Base-by-base conservation (phyloP, 2,888 invertebrate genomes). In the Tiliacea citrago region DNA sequence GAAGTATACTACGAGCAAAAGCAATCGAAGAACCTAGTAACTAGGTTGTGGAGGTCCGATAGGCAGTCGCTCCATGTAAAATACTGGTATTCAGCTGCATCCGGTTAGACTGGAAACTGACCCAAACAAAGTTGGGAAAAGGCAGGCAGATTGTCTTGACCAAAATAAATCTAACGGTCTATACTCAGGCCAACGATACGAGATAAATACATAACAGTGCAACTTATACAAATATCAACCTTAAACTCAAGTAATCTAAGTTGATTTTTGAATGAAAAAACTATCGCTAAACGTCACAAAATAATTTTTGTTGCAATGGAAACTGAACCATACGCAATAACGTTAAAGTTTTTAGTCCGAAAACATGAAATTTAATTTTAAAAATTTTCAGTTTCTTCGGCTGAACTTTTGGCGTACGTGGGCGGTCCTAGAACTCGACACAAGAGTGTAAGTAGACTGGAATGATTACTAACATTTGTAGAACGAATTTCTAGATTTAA, bases 111-210 rank as follows among this genome's bases (percentile, higher is more conserved):
- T 63, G 21, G 8, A 63, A 29, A 29, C 8, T 1, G 29, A 47
- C 8, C 18, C 24, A 62, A 2, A 10, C 24, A n/a, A 7, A 10
- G 18, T 45, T 6, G 18, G 16, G 2, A 29, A 29, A 18, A 10
- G 6, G 2, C 18, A 18, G 18, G 6, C 29, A 57, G 42, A 13
- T 16, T n/a, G 8, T 9, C 10, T 63, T 39, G n/a, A 58, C 10
- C 35, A 53, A 58, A 42, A 53, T 2, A 21, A 74, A 65, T 67
- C 12, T 47, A 75, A 67, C 75, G 67, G 67, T 75, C 6, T 3
- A 16, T 47, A 35, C 35, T 35, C 35, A 35, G 5, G 35, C 35
- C 35, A 35, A 35, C 35, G 35, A 35, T 35, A 35, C 35, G 5
- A 35, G 35, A 35, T 35, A 35, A 35, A 35, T 35, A 35, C 35